Evolutionary conservation across 2,113 vertebrate species (phyloP).

Genomic region (Manacus vitellinus): DNA sequence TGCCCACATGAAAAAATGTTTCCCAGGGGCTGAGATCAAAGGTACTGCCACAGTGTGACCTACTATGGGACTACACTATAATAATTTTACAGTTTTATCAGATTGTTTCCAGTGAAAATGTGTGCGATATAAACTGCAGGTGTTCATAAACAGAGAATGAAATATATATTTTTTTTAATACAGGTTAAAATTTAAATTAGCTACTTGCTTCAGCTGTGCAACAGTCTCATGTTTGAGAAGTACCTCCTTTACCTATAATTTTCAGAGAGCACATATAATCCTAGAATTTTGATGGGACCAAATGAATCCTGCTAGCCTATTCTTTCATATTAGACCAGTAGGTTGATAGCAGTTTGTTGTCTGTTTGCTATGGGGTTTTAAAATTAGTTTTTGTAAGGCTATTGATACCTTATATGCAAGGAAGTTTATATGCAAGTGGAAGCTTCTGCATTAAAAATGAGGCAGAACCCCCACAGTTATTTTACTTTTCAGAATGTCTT

Average conservation of each 20-base stretch:
- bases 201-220: not conserved
- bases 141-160: conserved; percentile 55
- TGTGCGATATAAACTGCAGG: conserved; percentile 62
- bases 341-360: not conserved
- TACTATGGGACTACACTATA: conserved; percentile 47
- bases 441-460: not conserved
- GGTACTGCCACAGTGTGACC: conserved; percentile 49
- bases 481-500: not conserved
- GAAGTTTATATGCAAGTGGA: not conserved
- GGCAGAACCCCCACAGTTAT: not conserved
- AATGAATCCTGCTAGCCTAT: not conserved
- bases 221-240: not conserved
- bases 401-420: not conserved
- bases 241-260: not conserved
- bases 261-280: not conserved
- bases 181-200: conserved; percentile 32
- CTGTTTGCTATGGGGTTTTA: not conserved
- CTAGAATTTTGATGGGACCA: not conserved
- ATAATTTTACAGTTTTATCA: conserved; percentile 73
- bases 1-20: conserved; percentile 68
- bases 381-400: not conserved
- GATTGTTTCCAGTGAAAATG: conserved; percentile 65
- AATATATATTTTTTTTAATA: not conserved
- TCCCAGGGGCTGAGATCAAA: conserved; percentile 73
- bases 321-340: not conserved